Percentiles rank a stretch among this genome's conserved stretches.
These are phyloP conservation scores for Ophioninae sp. DNA, from an alignment of 2,888 invertebrate species.

Conservation along the genomic window DNA sequence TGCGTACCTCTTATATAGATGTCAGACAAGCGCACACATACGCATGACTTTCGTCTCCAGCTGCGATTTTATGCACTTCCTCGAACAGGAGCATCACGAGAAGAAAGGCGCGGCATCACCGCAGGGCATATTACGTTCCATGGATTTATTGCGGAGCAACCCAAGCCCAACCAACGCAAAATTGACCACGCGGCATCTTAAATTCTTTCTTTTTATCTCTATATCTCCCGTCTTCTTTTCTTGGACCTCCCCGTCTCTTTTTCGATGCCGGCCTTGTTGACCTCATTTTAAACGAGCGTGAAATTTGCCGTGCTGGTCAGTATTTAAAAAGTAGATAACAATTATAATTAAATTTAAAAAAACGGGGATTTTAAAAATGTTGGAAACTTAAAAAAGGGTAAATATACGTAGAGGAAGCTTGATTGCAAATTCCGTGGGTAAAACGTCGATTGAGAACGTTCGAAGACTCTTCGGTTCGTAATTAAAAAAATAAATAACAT, in stretches of 20 bases:
- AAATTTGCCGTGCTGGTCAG: conserved; percentile 47
- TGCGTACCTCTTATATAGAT: not conserved
- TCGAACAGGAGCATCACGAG: conserved; percentile 29
- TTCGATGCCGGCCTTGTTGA: conserved; percentile 46
- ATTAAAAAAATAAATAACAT: not conserved
- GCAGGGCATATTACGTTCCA: conserved; percentile 54
- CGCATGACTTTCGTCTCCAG: conserved; percentile 51
- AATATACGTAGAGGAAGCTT: conserved; percentile 5
- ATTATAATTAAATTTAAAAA: not conserved
- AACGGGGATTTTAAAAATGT: conserved; percentile 16
- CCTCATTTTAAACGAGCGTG: conserved; percentile 60
- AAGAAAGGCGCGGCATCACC: conserved; percentile 29
- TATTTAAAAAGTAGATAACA: conserved; percentile 23
- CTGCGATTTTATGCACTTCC: conserved; percentile 46
- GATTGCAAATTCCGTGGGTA: conserved; percentile 7
- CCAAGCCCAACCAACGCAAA: conserved; percentile 55
- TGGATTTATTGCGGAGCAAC: conserved; percentile 45
- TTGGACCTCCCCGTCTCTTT: conserved; percentile 33
- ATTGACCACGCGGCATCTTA: conserved; percentile 53
- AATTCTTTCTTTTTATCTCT: conserved; percentile 45
- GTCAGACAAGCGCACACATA: not conserved
- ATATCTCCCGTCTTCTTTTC: conserved; percentile 38
- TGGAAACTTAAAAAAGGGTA: not conserved
- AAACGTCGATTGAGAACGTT: not conserved
- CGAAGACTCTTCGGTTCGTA: not conserved